Base-by-base conservation (phyloP, 2,888 invertebrate species). In the Ptilodon capucinus region DNA sequence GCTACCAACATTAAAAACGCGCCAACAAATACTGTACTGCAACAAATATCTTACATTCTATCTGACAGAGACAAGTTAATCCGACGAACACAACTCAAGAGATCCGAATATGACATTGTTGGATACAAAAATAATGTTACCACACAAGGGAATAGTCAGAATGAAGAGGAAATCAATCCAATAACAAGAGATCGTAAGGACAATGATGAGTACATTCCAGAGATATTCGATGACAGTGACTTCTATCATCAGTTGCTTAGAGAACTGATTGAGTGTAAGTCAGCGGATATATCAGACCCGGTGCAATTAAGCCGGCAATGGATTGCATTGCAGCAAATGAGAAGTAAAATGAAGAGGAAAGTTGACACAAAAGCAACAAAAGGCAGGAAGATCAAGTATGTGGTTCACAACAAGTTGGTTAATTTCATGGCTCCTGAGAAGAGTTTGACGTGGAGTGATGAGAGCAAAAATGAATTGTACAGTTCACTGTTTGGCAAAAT, bases 161-260 rank as follows among this genome's bases (percentile, higher is more conserved):
- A 71, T 55, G 66, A 51, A 1, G 51, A 54, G 14, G 78, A 78
- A 59, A 6, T 49, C 0, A 81, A 78, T 46, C 67, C 64, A 0
- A 58, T 69, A 2, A 68, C 57, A 14, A 79, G 63, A 59, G 74
- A 77, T 42, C 71, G 86, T n/a, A 84, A 84, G 60, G 84, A 90
- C 42, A 74, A 85, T 49, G 93, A 93, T 60, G 94, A 95, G 63
- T 93, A 94, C 57, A 94, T 96, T 71, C 71, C 92, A 0, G 96
- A 99, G 86, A 96, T 99, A 69, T 99, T 97, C 86, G 98, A 99
- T 80, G 99, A 99, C 75, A 96, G 96, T 69, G 99, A 99, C 78
- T 99, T 99, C 81, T 99, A 99, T 83, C 98, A 98, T 81, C 97
- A 98, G 71, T 91, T 98, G 45, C 86, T 99, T 36, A 91, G 97